A percentile compares a stretch with the other conserved stretches of the same genome.
These are phyloP conservation scores for Meriones psammophilus DNA, from an alignment of 2,797 vertebrate genomes.

Conservation along the genomic window DNA sequence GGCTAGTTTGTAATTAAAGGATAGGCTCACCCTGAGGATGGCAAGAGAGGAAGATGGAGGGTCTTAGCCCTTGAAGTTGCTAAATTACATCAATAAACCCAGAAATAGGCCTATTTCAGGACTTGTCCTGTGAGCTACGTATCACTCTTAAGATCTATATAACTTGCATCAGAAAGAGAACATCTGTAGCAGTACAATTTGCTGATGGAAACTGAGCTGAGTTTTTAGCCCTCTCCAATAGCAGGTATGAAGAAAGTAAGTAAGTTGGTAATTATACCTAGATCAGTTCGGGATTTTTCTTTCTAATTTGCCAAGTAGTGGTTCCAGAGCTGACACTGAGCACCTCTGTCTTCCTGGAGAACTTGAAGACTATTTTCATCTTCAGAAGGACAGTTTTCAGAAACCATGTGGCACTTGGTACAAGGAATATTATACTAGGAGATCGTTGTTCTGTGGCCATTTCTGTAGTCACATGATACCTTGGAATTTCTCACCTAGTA, in stretches of 20 bases:
- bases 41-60: background rate
- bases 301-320: background rate
- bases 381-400: slow-evolving; percentile 3
- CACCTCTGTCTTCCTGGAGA: background rate
- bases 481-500: background rate
- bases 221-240: background rate
- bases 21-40: background rate
- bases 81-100: background rate
- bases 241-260: background rate
- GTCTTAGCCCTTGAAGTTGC: background rate
- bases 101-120: background rate
- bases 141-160: background rate
- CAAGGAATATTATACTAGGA: background rate
- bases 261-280: background rate
- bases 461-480: background rate
- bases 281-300: slow-evolving; percentile 2
- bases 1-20: background rate
- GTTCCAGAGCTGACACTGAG: background rate
- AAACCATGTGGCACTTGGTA: background rate
- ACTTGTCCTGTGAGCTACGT: background rate
- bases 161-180: slow-evolving; percentile 1
- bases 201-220: background rate
- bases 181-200: background rate
- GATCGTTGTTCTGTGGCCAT: background rate
- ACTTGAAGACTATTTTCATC: background rate